Evolutionary conservation across 2,797 vertebrate species (phyloP).

Genomic region (Ctenosaura bakeri): DNA sequence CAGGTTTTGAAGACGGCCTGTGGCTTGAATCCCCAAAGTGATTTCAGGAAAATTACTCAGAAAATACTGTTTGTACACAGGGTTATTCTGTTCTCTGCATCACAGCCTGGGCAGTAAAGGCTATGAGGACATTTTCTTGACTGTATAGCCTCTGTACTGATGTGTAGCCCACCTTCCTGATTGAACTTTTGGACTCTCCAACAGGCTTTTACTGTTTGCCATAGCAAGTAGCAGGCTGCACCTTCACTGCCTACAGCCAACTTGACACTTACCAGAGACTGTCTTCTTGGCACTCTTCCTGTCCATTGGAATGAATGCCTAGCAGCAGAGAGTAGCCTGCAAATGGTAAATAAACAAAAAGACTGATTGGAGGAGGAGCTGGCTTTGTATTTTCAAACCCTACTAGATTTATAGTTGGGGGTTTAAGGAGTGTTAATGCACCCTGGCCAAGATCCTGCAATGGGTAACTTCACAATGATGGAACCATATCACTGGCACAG

Average conservation of each 20-base stretch:
- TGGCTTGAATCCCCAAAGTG: not conserved
- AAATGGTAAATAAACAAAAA: not conserved
- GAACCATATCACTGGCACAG: no score
- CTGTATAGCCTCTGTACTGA: not conserved
- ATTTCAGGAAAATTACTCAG: no score
- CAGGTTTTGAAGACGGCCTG: not conserved
- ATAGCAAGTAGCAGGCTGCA: not conserved
- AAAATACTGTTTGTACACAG: not conserved
- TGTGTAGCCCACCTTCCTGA: not conserved
- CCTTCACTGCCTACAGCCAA: no score
- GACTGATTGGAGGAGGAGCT: not conserved
- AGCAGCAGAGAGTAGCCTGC: not conserved
- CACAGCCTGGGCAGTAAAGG: not conserved
- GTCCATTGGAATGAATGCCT: not conserved
- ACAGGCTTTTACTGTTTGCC: not conserved
- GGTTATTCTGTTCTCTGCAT: no score
- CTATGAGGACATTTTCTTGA: not conserved
- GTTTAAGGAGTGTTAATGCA: not conserved
- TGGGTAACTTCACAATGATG: no score
- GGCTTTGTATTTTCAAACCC: not conserved
- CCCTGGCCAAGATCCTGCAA: not conserved
- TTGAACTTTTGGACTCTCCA: not conserved
- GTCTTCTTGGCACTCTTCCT: not conserved
- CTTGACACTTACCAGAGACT: not conserved
- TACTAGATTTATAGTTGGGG: no score